Percentiles rank a stretch among this genome's conserved stretches.
phyloP scores from a whole-genome alignment of 2,797 vertebrate species.

The Cetoscarus ocellatus region DNA sequence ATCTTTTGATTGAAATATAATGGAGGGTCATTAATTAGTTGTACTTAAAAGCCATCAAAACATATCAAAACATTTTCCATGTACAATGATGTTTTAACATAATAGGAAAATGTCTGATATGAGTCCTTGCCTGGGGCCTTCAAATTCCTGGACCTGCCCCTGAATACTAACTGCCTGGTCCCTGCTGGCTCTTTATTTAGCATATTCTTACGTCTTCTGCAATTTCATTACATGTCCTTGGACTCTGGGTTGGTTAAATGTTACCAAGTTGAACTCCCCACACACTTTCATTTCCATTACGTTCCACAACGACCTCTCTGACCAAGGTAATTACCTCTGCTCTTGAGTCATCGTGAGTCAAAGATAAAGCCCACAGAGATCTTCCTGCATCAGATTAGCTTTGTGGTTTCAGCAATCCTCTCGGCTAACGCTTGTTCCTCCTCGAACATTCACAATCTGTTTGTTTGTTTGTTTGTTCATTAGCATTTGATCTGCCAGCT shows the following conservation, averaged over 20 bases:
- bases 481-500: conserved; percentile 67
- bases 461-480: conserved; percentile 73
- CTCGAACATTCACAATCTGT: conserved; percentile 12
- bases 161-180: conserved; percentile 2
- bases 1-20: too few relatives aligned
- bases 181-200: conserved; percentile 17
- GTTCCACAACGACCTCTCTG: conserved; percentile 70
- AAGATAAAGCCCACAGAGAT: conserved; percentile 72
- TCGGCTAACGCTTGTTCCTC: conserved; percentile 41
- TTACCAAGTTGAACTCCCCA: conserved; percentile 61
- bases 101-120: too few relatives aligned
- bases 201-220: conserved; percentile 10
- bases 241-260: conserved; percentile 42
- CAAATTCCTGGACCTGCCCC: too few relatives aligned
- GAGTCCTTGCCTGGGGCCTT: too few relatives aligned
- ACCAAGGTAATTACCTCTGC: conserved; percentile 78
- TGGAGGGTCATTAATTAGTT: too few relatives aligned
- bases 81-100: too few relatives aligned
- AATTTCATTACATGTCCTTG: conserved; percentile 35
- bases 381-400: conserved; percentile 65
- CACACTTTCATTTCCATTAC: conserved; percentile 70
- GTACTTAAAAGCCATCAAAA: too few relatives aligned
- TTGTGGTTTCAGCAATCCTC: conserved; percentile 44
- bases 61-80: too few relatives aligned
- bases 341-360: conserved; percentile 64